phyloP scores from a whole-genome alignment of 2,113 vertebrate species.

The Solenodon paradoxus region DNA sequence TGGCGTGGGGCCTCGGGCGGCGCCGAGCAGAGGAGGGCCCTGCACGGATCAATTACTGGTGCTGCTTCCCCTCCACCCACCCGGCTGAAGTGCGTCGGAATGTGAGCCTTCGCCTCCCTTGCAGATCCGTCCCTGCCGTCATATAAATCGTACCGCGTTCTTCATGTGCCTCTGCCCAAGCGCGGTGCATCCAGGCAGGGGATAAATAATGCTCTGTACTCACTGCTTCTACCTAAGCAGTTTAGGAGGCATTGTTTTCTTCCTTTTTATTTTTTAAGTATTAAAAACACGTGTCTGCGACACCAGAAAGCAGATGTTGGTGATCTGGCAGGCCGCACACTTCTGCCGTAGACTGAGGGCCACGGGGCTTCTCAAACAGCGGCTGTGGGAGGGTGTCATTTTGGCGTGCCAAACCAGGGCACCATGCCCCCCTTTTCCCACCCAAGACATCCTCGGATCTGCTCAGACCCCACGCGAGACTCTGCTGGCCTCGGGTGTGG shows the following conservation, averaged over 20 bases:
- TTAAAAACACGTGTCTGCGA: not conserved
- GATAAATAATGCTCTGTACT: not conserved
- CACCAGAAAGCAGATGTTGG: slow-evolving; percentile 29
- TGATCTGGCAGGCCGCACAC: not conserved
- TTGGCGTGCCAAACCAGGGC: not conserved
- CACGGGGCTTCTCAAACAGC: rapidly evolving
- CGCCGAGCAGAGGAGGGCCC: rapidly evolving
- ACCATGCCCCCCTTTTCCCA: not conserved
- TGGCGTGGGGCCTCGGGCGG: too few relatives aligned
- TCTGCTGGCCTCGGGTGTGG: rapidly evolving
- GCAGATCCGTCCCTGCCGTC: not conserved
- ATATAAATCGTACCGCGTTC: not conserved
- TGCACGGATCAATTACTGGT: rapidly evolving
- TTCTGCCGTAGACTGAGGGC: not conserved
- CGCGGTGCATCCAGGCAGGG: not conserved
- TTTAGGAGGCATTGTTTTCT: slow-evolving; percentile 29
- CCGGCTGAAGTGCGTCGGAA: not conserved
- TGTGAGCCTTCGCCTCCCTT: not conserved
- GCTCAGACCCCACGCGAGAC: not conserved
- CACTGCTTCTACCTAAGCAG: slow-evolving; percentile 29
- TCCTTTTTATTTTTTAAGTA: not conserved
- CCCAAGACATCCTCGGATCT: not conserved
- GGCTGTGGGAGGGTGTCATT: not conserved
- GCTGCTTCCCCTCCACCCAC: not conserved
- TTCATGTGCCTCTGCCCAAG: not conserved